These are phyloP conservation scores for Mantis religiosa DNA, from an alignment of 2,888 invertebrate species.

Conservation along the genomic window DNA sequence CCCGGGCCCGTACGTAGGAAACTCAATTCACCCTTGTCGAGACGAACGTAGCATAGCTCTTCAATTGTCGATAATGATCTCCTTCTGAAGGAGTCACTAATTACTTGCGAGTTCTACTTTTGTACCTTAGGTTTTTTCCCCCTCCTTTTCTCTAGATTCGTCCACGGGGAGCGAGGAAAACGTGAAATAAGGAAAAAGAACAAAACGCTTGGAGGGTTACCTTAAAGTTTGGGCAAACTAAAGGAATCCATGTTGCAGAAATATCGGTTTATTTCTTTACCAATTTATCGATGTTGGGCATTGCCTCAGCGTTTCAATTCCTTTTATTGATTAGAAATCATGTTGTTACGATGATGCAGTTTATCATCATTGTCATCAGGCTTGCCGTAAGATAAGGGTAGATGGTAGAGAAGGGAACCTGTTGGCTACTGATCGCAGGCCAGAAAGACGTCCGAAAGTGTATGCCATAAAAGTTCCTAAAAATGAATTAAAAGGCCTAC, in stretches of 20 bases:
- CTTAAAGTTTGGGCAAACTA: background rate
- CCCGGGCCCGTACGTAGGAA: background rate
- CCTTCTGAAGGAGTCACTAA: constrained; percentile 9
- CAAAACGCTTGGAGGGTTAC: background rate
- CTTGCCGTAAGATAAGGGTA: too few relatives aligned
- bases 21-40: constrained; percentile 2
- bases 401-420: too few relatives aligned
- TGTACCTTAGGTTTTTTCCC: background rate
- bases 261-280: background rate
- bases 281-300: too few relatives aligned
- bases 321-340: too few relatives aligned
- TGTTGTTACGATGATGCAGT: too few relatives aligned
- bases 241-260: background rate
- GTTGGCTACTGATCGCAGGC: too few relatives aligned
- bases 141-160: background rate
- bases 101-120: constrained; percentile 1
- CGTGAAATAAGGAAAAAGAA: background rate
- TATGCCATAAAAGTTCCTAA: too few relatives aligned
- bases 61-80: constrained; percentile 16
- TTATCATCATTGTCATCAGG: too few relatives aligned
- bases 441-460: too few relatives aligned
- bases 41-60: constrained; percentile 9
- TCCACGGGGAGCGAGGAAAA: background rate
- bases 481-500: too few relatives aligned
- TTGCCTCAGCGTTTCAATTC: too few relatives aligned